Percentiles rank a stretch among this genome's conserved stretches.
These are phyloP conservation scores for Oasisia sp. DNA, from an alignment of 2,888 invertebrate species.

Conservation along the genomic window DNA sequence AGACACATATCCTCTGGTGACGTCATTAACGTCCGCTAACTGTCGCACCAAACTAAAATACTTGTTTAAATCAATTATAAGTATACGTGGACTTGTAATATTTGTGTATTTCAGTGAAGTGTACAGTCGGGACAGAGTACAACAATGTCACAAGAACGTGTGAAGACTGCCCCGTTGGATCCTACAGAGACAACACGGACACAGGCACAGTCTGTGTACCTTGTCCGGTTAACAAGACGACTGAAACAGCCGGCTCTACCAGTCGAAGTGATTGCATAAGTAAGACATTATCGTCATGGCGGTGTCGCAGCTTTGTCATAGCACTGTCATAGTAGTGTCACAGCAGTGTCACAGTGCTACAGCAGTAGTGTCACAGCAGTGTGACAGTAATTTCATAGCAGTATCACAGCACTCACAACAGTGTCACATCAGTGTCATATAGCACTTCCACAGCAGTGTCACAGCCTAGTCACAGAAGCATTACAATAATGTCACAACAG, in stretches of 20 bases:
- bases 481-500: too few relatives aligned
- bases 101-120: slow-evolving; percentile 8
- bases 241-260: too few relatives aligned
- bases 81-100: background rate
- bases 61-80: background rate
- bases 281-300: too few relatives aligned
- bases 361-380: too few relatives aligned
- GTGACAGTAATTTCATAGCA: too few relatives aligned
- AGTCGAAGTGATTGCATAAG: too few relatives aligned
- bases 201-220: background rate
- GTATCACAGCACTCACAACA: too few relatives aligned
- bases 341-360: too few relatives aligned
- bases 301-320: too few relatives aligned
- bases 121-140: slow-evolving; percentile 11
- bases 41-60: background rate
- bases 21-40: too few relatives aligned
- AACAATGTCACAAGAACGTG: background rate
- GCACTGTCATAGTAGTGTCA: too few relatives aligned
- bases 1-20: background rate
- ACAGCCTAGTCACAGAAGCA: too few relatives aligned
- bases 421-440: background rate
- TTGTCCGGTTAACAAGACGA: background rate
- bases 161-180: background rate
- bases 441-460: background rate
- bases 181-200: background rate